Conservation (phyloP, 1,140 invertebrate genomes). For the Zaprionus lachaisei region DNA sequence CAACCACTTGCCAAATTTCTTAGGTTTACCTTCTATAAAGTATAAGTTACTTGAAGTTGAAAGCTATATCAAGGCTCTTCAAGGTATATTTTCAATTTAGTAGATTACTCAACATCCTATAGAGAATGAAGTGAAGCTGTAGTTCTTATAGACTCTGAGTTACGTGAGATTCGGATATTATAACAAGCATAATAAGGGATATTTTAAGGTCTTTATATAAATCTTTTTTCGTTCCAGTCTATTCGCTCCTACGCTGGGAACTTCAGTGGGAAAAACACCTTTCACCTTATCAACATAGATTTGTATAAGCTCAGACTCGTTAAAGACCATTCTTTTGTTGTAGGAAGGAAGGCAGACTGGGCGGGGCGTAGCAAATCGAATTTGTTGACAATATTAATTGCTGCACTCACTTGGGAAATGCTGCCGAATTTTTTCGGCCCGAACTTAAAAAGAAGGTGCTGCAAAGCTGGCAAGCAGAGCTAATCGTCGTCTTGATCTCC, state of each 20-base stretch:
- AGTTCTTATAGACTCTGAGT: background rate
- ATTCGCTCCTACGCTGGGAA: too few species aligned
- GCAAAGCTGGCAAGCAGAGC: slow-evolving; percentile 31
- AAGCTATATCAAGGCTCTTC: too few species aligned
- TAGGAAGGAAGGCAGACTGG: background rate
- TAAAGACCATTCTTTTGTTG: background rate
- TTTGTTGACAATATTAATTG: slow-evolving; percentile 37
- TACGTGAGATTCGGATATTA: background rate
- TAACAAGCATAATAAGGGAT: background rate
- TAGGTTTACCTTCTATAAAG: background rate
- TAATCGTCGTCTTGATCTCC: slow-evolving; percentile 3
- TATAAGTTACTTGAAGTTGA: background rate
- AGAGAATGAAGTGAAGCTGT: background rate
- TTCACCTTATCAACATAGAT: background rate
- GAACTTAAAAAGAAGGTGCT: slow-evolving; percentile 4
- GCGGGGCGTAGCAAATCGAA: background rate
- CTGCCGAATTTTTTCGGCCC: background rate
- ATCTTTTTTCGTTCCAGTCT: background rate
- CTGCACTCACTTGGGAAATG: background rate
- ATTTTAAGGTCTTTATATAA: background rate
- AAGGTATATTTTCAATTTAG: too few species aligned
- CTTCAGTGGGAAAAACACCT: background rate
- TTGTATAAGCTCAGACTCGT: background rate
- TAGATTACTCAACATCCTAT: too few species aligned
- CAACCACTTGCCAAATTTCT: background rate